Evolutionary conservation across 2,888 invertebrate genomes (phyloP).

Genomic region (Cantharis rustica): DNA sequence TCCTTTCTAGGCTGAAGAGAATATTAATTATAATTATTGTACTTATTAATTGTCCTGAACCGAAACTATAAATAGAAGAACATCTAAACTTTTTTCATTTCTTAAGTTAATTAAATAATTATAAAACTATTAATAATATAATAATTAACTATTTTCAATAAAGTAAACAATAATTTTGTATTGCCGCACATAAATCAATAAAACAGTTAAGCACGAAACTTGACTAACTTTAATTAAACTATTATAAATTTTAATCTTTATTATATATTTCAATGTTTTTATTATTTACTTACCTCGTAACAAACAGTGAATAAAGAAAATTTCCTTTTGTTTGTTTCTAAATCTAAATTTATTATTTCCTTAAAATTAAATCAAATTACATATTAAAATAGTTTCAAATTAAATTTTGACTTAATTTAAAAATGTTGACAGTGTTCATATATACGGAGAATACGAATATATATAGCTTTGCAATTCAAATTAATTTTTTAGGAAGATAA

Average conservation of each 20-base stretch:
- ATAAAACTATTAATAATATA: no score
- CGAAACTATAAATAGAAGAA: background rate
- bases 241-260: background rate
- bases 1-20: background rate
- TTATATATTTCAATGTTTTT: background rate
- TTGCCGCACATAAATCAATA: background rate
- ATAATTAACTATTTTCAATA: background rate
- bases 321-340: background rate
- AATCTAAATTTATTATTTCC: background rate
- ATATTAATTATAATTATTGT: background rate
- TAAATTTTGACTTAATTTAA: background rate
- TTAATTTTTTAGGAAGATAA: slow-evolving; percentile 16
- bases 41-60: background rate
- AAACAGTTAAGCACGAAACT: background rate
- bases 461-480: slow-evolving; percentile 13
- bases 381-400: background rate
- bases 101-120: no score
- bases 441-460: background rate
- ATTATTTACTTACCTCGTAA: background rate
- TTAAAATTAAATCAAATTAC: background rate
- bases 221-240: background rate
- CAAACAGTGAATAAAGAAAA: background rate
- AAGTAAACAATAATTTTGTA: background rate
- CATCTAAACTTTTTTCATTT: no score
- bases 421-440: background rate